Evolutionary conservation across 1,140 invertebrate genomes (phyloP).

Genomic region (Propsilocerus akamusi): DNA sequence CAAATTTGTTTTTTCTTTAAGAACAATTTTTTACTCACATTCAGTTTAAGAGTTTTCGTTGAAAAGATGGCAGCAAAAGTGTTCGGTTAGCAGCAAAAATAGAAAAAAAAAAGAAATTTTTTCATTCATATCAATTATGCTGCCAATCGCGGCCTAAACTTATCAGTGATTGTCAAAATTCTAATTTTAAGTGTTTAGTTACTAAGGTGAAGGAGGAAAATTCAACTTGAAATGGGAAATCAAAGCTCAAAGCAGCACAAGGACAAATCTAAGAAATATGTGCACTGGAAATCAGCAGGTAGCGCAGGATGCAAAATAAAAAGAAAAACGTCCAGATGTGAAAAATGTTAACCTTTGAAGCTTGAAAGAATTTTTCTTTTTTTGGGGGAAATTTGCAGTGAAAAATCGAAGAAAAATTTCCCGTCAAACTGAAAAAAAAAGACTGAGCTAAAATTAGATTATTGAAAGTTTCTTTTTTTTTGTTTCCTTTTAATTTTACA

Average conservation of each 20-base stretch:
- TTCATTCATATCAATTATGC: too few relatives aligned
- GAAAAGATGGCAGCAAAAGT: too few relatives aligned
- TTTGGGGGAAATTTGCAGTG: conserved; percentile 15
- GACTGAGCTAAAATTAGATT: conserved; percentile 6
- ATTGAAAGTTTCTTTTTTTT: background rate
- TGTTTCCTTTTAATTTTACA: too few relatives aligned
- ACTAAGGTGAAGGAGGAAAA: too few relatives aligned
- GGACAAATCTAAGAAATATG: conserved; percentile 39
- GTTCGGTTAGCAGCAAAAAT: too few relatives aligned
- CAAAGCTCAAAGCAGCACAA: conserved; percentile 21
- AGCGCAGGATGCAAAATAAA: conserved; percentile 12
- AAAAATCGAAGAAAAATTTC: conserved; percentile 19
- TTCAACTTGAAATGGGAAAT: conserved; percentile 16
- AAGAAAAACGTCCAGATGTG: conserved; percentile 10
- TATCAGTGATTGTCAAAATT: too few relatives aligned
- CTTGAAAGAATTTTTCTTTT: conserved; percentile 10
- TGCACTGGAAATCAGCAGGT: conserved; percentile 52
- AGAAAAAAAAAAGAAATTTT: too few relatives aligned
- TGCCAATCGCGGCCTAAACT: too few relatives aligned
- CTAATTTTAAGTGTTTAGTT: too few relatives aligned
- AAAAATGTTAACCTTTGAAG: conserved; percentile 5
- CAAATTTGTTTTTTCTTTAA: too few relatives aligned
- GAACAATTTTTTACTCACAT: too few relatives aligned
- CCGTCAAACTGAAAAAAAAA: conserved; percentile 18
- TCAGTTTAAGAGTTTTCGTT: too few relatives aligned